Evolutionary conservation across 35 echinoderm and acorn worm species (phyloP), one percentile per base, ranked within the genome.

Genomic region (Amphiura filiformis): DNA sequence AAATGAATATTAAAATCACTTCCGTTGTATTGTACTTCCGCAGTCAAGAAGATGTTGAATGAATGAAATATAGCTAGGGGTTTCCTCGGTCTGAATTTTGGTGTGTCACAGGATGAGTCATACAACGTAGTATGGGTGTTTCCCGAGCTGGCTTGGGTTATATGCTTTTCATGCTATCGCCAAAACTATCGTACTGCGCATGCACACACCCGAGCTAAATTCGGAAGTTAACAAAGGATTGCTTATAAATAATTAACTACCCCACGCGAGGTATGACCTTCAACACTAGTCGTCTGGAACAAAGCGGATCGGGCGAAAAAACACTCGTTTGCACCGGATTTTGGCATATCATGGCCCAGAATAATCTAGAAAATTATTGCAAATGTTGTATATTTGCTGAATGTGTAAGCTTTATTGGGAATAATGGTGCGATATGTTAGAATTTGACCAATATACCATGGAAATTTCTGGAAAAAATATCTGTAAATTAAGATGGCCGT

Each of bases 21-120:
- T 70, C 61, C 61, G 61, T 4, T 70, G 15, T 18, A 52, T 70
- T 26, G 61, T 70, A 70, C 17, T 70, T 47, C 41, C 41, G 41
- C 41, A 47, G 41, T 47, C 41, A 70, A 70, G 26, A 18, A 18
- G 15, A 70, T 70, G 17, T 70, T 70, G 28, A 23, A 70, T 70
- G 28, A 70, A 70, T 11, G 20, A 52, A 11, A 20, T 52, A 11
- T 52, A 52, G 20, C 7, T 52, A 70, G 61, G 61, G 28, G 7
- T 70, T 70, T 70, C 61, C 61, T 70, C 26, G 17, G 26, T 47
- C 41, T 47, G 41, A n/a, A n/a, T n/a, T 47, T 18, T n/a, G 28
- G 61, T 70, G 61, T 70, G 61, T 70, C 61, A 70, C 61, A 13
- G 41, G 61, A 70, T 70, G 61, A 70, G 61, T 70, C 61, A 70